Percentiles rank a stretch among this genome's conserved stretches.
Evolutionary conservation across 35 echinoderm and acorn worm species (phyloP).

Genomic region (Holothuria glaberrima): DNA sequence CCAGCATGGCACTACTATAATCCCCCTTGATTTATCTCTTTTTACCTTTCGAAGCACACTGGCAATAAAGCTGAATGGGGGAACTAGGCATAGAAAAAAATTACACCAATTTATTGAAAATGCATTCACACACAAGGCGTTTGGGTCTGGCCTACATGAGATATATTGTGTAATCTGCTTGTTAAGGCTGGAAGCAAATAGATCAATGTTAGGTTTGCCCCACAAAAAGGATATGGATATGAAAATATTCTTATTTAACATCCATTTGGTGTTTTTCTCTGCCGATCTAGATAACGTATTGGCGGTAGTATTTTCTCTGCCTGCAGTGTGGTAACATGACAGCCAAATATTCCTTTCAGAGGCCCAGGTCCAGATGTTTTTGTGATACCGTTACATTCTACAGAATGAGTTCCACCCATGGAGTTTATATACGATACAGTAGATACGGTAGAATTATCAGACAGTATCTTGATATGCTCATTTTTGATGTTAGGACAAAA

Average conservation of each 20-base stretch:
- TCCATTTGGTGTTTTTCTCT: slow-evolving; percentile 48
- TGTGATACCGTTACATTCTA: slow-evolving; percentile 32
- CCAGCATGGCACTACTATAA: slow-evolving; percentile 16
- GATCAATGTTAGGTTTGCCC: slow-evolving; percentile 71
- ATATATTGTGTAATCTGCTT: slow-evolving; percentile 21
- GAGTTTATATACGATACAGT: slow-evolving; percentile 52
- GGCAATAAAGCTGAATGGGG: slow-evolving; percentile 51
- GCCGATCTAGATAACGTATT: slow-evolving; percentile 3
- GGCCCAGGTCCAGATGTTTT: slow-evolving; percentile 49
- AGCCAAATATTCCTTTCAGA: slow-evolving; percentile 55
- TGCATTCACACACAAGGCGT: slow-evolving; percentile 9
- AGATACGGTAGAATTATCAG: slow-evolving; percentile 54
- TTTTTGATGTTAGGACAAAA: neutral
- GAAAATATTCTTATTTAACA: slow-evolving; percentile 35
- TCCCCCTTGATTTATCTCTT: neutral
- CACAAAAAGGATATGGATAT: neutral
- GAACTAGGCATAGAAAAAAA: slow-evolving; percentile 76
- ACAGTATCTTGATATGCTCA: slow-evolving; percentile 50
- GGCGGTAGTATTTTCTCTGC: slow-evolving; percentile 20
- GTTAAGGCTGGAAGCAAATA: slow-evolving; percentile 77
- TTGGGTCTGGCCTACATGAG: neutral
- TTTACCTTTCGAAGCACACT: neutral
- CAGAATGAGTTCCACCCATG: slow-evolving; percentile 50
- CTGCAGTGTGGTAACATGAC: slow-evolving; percentile 3
- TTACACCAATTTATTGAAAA: slow-evolving; percentile 70